Percentiles rank a stretch among this genome's conserved stretches.
phyloP scores from a whole-genome alignment of 2,113 vertebrate genomes.

The Pedetes capensis region DNA sequence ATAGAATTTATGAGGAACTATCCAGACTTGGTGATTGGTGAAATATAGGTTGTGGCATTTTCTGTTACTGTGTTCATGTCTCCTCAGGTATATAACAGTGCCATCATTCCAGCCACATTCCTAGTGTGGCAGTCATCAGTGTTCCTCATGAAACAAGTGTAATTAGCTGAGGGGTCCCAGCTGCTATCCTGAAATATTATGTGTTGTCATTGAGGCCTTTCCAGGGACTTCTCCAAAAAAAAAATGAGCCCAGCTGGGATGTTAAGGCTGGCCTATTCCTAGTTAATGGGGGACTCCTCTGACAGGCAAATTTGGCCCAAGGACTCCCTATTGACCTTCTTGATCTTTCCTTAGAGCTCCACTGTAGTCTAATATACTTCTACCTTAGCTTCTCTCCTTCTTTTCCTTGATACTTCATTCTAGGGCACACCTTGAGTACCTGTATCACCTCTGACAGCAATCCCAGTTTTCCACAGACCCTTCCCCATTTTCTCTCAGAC shows the following conservation, averaged over 20 bases:
- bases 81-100: background rate
- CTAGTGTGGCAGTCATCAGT: background rate
- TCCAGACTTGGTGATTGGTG: background rate
- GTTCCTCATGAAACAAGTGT: background rate
- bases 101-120: background rate
- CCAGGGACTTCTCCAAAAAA: background rate
- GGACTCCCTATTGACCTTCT: background rate
- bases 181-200: background rate
- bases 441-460: background rate
- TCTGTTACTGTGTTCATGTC: background rate
- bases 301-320: background rate
- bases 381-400: background rate
- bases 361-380: background rate
- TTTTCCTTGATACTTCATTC: background rate
- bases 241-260: background rate
- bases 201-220: background rate
- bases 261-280: background rate
- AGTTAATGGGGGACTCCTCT: background rate
- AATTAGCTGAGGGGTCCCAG: background rate
- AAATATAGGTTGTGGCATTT: slow-evolving; percentile 27
- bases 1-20: background rate
- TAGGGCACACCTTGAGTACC: background rate
- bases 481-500: background rate
- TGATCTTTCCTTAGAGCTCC: background rate
- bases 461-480: background rate